phyloP scores from a whole-genome alignment of 2,797 vertebrate species.

The Anguilla anguilla region DNA sequence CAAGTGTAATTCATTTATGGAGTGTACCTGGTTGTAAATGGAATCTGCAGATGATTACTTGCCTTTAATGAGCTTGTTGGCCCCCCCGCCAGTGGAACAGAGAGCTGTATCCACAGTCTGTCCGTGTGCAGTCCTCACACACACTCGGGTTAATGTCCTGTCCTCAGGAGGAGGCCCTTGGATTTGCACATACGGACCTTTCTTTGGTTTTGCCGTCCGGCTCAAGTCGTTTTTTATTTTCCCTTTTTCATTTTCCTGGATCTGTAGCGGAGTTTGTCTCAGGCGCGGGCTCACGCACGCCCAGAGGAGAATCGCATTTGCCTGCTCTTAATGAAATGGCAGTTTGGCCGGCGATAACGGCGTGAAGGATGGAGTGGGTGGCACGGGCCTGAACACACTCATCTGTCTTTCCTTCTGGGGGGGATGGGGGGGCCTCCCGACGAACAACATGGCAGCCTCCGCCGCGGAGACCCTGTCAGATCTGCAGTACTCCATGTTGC shows the following conservation, averaged over 20 bases:
- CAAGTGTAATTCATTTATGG: constrained; percentile 41
- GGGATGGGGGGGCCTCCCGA: constrained; percentile 37
- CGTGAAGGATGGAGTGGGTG: constrained; percentile 47
- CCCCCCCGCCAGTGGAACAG: constrained; percentile 5
- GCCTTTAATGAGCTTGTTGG: constrained; percentile 36
- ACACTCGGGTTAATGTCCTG: background rate
- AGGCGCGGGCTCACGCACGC: constrained; percentile 39
- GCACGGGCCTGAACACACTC: constrained; percentile 41
- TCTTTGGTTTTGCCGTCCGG: background rate
- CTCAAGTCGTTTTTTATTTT: constrained; percentile 48
- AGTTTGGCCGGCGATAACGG: constrained; percentile 51
- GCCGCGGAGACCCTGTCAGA: background rate
- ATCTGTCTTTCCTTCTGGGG: constrained; percentile 41
- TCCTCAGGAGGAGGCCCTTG: constrained; percentile 15
- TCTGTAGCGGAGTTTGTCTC: constrained; percentile 43
- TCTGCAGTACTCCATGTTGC: background rate
- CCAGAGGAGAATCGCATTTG: constrained; percentile 61
- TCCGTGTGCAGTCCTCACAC: background rate
- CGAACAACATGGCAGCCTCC: background rate
- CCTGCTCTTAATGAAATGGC: constrained; percentile 66
- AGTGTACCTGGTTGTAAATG: constrained; percentile 33
- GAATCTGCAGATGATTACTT: background rate
- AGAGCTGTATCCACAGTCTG: background rate
- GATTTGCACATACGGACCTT: background rate
- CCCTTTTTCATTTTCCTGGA: constrained; percentile 27